Evolutionary conservation across 2,888 invertebrate genomes (phyloP), one percentile per base, ranked within the genome.

Genomic region (Acronicta alni): DNA sequence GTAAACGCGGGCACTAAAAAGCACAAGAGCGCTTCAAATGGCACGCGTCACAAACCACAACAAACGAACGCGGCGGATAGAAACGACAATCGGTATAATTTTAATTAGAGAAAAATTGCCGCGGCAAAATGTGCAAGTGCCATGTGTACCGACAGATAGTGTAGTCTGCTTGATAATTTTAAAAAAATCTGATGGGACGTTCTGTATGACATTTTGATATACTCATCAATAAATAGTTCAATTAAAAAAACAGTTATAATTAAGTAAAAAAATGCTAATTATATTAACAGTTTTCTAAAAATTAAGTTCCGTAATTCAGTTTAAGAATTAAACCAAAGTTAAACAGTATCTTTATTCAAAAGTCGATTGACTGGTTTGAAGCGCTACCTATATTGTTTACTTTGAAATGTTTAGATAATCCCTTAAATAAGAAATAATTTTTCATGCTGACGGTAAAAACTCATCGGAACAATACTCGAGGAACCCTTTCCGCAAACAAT

Each of bases 61-160:
- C 93, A 93, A 93, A 93, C 92, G 91, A 85, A 87, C 84, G 87
- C 85, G 86, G 83, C 79, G 75, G 69, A 80, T 77, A 75, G 73
- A 80, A 78, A 91, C 91, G 90, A 94, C 94, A 94, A 93, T 94
- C 89, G 89, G 86, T 84, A 93, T 93, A 90, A 92, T 92, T 94
- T 94, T 93, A 94, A 94, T 94, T 94, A 93, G 93, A 93, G 92
- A 93, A 94, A 94, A 93, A 93, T 89, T 90, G 87, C 90, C 86
- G 87, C 81, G 72, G 85, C 79, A 80, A 92, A 92, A 88, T 90
- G 90, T 83, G 82, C 90, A 91, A 85, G 84, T 77, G 42, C 35
- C 61, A 70, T 67, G 67, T 43, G 82, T 72, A 88, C 70, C 75
- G 88, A 81, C 79, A 67, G 84, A 73, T 55, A 45, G 45, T 45